Evolutionary conservation across 2,113 vertebrate species (phyloP), one percentile per base, ranked within the genome.

Genomic region (Aegithalos caudatus): DNA sequence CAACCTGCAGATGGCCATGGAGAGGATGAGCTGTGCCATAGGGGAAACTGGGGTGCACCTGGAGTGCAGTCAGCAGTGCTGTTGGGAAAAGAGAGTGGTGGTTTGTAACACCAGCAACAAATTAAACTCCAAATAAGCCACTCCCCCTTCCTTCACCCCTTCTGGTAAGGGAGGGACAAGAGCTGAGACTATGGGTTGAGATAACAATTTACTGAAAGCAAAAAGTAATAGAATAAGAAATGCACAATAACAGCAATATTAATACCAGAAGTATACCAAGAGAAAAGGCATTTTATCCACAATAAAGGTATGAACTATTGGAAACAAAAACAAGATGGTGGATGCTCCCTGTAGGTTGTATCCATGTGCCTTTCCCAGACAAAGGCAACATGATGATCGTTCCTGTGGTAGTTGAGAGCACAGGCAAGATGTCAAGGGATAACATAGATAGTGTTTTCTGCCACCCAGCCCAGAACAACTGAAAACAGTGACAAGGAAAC

Each of bases 51-150:
- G 24, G 33, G 2, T 5, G 5, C 4, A 1, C 20, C 17, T n/a
- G 40, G 50, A 29, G 44, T 23, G 6, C 15, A 33, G 27, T 40
- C 8, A 12, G 25, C 5, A 3, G 37, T 9, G 0, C 27, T 21
- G 12, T 40, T 56, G 31, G 22, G 45, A 53, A 40, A 89, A 78
- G 70, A 21, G 37, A 16, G 20, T 42, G 25, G 6, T 51, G 45
- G 25, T 53, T 71, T 44, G 37, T 61, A 31, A 31, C 10, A 21
- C 10, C 20, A 51, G 56, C 45, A 28, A 27, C 14, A 70, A 51
- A 35, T 50, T 19, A 28, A 37, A 14, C 7, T 42, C 12, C 24
- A 35, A 15, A 51, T 20, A 35, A 51, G 20, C 56, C 45, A 16
- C 16, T 42, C 31, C 12, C 20, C 8, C 24, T 70, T 51, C 37